Percentiles rank a stretch among this genome's conserved stretches.
These are phyloP conservation scores for Pogonomyrmex californicus DNA, from an alignment of 1,140 invertebrate genomes.

Conservation along the genomic window DNA sequence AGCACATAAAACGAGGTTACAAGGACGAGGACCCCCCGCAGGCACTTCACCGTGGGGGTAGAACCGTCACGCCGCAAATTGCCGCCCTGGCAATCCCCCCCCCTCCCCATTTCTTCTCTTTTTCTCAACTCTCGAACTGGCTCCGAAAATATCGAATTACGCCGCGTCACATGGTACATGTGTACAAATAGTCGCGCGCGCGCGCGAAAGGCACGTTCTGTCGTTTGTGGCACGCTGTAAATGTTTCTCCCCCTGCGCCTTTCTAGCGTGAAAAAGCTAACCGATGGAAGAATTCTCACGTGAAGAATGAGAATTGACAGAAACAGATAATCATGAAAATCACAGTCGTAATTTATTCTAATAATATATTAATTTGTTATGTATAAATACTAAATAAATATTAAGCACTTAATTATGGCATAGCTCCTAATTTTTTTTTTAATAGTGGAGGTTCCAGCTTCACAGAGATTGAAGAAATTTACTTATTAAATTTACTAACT, in stretches of 20 bases:
- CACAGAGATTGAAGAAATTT: too few species aligned
- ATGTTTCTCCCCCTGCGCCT: constrained; percentile 49
- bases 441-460: too few species aligned
- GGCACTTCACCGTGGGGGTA: constrained; percentile 19
- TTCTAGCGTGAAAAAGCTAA: constrained; percentile 7
- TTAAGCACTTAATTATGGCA: too few species aligned
- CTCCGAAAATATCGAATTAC: constrained; percentile 72
- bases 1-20: constrained; percentile 45
- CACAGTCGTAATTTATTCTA: neutral
- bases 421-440: too few species aligned
- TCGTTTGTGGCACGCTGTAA: constrained; percentile 50
- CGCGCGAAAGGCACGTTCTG: constrained; percentile 39
- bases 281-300: constrained; percentile 20
- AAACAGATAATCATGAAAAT: neutral
- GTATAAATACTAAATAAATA: too few species aligned
- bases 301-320: neutral
- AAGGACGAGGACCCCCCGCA: constrained; percentile 27
- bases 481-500: too few species aligned
- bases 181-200: constrained; percentile 67
- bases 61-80: constrained; percentile 48
- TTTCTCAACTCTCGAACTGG: constrained; percentile 24
- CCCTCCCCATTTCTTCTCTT: neutral
- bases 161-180: constrained; percentile 55
- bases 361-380: neutral
- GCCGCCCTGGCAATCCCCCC: constrained; percentile 3